Percentiles rank a stretch among this genome's conserved stretches.
Conservation (phyloP, 2,113 vertebrate species). For the Chaetodon auriga region DNA sequence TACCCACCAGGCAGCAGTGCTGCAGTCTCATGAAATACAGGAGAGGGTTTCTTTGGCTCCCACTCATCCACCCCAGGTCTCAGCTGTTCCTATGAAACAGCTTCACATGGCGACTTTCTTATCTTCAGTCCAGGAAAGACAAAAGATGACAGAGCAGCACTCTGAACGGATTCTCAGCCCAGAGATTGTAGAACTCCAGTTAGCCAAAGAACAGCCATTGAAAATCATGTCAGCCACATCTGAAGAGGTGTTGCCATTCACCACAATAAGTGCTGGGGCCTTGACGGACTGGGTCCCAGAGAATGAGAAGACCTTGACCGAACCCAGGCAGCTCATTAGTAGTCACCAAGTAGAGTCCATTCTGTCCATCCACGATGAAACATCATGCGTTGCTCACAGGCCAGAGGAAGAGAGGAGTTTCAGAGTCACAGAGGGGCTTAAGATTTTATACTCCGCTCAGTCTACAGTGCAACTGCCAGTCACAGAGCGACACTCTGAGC, state of each 20-base stretch:
- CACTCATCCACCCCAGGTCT: constrained; percentile 51
- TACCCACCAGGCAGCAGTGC: constrained; percentile 77
- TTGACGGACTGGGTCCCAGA: constrained; percentile 52
- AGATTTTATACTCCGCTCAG: constrained; percentile 76
- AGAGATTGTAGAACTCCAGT: constrained; percentile 66
- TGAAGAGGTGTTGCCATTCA: constrained; percentile 76
- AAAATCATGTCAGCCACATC: constrained; percentile 74
- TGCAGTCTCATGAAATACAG: constrained; percentile 78
- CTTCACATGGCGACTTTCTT: constrained; percentile 71
- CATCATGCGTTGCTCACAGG: constrained; percentile 9
- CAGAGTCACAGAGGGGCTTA: constrained; percentile 75
- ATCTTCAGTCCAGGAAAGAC: constrained; percentile 81
- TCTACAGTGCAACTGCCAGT: constrained; percentile 66
- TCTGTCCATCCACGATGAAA: constrained; percentile 71
- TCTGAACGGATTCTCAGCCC: constrained; percentile 80
- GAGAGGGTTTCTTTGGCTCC: constrained; percentile 68
- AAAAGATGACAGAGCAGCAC: constrained; percentile 81
- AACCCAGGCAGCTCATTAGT: constrained; percentile 71
- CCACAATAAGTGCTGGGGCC: constrained; percentile 59
- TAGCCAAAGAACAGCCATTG: constrained; percentile 62
- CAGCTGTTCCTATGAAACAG: constrained; percentile 68
- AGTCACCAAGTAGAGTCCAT: constrained; percentile 71
- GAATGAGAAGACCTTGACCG: constrained; percentile 40
- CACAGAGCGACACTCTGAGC: constrained; percentile 68
- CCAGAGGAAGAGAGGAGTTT: constrained; percentile 72